Evolutionary conservation across 1,140 invertebrate species (phyloP), one percentile per base, ranked within the genome.

Genomic region (Cyclina sinensis): DNA sequence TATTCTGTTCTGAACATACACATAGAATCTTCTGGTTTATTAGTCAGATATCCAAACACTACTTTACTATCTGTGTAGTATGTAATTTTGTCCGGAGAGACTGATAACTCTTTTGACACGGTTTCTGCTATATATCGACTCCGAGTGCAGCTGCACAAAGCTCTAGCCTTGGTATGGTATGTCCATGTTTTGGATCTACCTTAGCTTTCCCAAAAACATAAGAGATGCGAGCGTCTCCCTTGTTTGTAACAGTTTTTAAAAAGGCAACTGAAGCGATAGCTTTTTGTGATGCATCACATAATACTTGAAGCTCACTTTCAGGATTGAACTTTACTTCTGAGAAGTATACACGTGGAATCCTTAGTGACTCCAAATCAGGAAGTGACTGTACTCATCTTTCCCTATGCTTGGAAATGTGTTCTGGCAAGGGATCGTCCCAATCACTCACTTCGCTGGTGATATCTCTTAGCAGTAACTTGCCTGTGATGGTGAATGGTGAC

Each of bases 21-120:
- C 48, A 27, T 83, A 83, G 43, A 89, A 89, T 7, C 79, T 37
- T 59, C 70, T n/a, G 16, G 65, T 62, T 65, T 43, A 32, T 83
- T 89, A 5, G 7, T 27, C 11, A 89, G 74, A 57, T 89, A 89
- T 0, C 87, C 80, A 11, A 89, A 21, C 7, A 84, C 81, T 5
- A 84, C 65, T 35, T 48, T 65, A 35, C 81, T 84, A 30, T 84
- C 81, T 12, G 39, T 46, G n/a, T 35, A 81, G n/a, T 62, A 81
- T 35, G 21, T 35, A 21, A 81, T 21, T n/a, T 35, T 4, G 24
- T 62, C 35, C 14, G 24, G 11, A 4, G 21, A 21, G 9, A 81
- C 37, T n/a, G 27, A 4, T 12, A 81, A 27, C 16, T 57, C 16
- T 59, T 18, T 35, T 2, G 21, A 32, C 3, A 81, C 35, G 1